Conservation (phyloP, 2,888 invertebrate genomes). For the Lymantria dispar region DNA sequence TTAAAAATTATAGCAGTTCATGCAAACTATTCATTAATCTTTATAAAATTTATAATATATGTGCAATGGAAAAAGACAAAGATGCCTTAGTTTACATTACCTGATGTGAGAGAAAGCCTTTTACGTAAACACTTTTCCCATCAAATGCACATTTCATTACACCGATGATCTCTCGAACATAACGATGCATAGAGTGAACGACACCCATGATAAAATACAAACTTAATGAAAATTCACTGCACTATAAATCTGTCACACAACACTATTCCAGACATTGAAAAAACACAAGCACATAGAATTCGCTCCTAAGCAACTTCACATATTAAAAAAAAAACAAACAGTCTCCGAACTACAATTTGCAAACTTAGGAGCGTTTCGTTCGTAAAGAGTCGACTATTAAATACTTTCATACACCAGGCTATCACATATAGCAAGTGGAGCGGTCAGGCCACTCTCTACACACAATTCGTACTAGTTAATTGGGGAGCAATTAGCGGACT, state of each 20-base stretch:
- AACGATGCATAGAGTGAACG: neutral
- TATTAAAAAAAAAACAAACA: slow-evolving; percentile 29
- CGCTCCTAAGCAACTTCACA: slow-evolving; percentile 12
- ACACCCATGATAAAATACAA: neutral
- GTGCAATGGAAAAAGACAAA: neutral
- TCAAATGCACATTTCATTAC: neutral
- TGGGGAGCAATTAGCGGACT: slow-evolving; percentile 65
- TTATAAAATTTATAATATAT: neutral
- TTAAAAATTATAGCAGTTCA: too few species aligned
- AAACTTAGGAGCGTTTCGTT: slow-evolving; percentile 47
- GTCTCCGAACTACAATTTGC: slow-evolving; percentile 38
- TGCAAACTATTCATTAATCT: too few species aligned
- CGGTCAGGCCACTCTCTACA: slow-evolving; percentile 76
- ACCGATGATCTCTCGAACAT: neutral
- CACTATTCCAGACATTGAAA: slow-evolving; percentile 1
- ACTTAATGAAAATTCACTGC: neutral
- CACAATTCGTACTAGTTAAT: slow-evolving; percentile 74
- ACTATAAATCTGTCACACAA: neutral
- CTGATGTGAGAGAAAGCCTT: slow-evolving; percentile 1
- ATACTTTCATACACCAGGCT: slow-evolving; percentile 72
- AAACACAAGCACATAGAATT: neutral
- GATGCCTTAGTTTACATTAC: neutral
- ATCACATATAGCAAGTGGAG: slow-evolving; percentile 80
- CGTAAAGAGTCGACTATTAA: slow-evolving; percentile 57
- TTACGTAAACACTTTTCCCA: neutral